A percentile compares a stretch with the other conserved stretches of the same genome.
Evolutionary conservation across 2,797 vertebrate genomes (phyloP).

Genomic region (Thalassophryne amazonica): DNA sequence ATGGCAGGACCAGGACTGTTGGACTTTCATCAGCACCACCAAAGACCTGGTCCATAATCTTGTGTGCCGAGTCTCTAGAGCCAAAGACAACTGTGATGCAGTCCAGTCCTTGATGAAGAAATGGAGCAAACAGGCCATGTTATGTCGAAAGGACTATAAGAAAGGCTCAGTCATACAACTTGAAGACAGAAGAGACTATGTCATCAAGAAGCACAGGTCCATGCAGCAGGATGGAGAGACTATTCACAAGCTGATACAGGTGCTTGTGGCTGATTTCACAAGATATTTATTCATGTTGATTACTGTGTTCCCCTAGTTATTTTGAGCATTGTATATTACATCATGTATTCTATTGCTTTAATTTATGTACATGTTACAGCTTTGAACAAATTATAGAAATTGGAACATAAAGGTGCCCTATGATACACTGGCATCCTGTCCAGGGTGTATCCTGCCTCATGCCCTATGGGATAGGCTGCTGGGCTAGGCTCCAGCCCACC

Average conservation of each 20-base stretch:
- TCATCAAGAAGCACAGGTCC: slow-evolving; percentile 71
- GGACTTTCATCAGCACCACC: slow-evolving; percentile 71
- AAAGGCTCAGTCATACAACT: slow-evolving; percentile 72
- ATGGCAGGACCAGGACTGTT: slow-evolving; percentile 75
- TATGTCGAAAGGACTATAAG: slow-evolving; percentile 79
- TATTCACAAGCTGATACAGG: slow-evolving; percentile 80
- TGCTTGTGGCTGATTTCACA: slow-evolving; percentile 33
- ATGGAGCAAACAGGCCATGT: slow-evolving; percentile 76
- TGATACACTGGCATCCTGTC: too few species aligned
- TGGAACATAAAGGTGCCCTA: too few species aligned
- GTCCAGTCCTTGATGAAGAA: slow-evolving; percentile 74
- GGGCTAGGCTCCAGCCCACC: too few species aligned
- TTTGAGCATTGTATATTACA: background rate
- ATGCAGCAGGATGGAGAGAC: slow-evolving; percentile 73
- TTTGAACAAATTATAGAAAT: too few species aligned
- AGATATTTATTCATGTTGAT: background rate
- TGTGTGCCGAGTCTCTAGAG: slow-evolving; percentile 62
- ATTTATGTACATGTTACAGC: too few species aligned
- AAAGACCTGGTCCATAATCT: slow-evolving; percentile 65
- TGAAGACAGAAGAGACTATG: slow-evolving; percentile 74
- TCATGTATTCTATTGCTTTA: background rate
- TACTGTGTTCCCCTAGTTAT: too few species aligned
- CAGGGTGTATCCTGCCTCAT: too few species aligned
- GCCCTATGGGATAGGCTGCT: too few species aligned
- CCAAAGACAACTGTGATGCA: slow-evolving; percentile 72